Evolutionary conservation across 64 coral and sea anemone genomes (phyloP), one percentile per base, ranked within the genome.

Genomic region (Platygyra sinensis): DNA sequence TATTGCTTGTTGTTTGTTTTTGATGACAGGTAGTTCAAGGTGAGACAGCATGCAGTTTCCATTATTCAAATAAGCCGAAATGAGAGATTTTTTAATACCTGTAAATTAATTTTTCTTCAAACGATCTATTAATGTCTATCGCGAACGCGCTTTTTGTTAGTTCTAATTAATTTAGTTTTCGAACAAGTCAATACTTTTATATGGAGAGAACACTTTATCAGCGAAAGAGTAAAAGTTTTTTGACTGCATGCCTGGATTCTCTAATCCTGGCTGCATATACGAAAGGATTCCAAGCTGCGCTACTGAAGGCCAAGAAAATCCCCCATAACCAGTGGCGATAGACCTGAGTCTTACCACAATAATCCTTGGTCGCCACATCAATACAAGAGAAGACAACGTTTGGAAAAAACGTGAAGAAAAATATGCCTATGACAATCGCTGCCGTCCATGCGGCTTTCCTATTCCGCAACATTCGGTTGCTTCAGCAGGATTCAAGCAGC

Each of bases 321-420:
- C 57, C 86, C 92, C 92, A 94, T 20, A 94, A 83, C 92, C 92
- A 94, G 49, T 89, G 30, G 62, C 79, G 80, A 60, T 94, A 94
- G 12, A 94, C 24, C 9, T 32, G 51, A 28, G 27, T 80, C 42
- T 89, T 88, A 8, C 76, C 28, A 52, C 92, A 94, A 12, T 4
- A 16, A 60, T 82, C 69, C 52, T 64, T 76, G 10, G 87, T 76
- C 9, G 67, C 22, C 20, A 89, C 22, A 19, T 94, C 86, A n/a
- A 94, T 72, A 27, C 55, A 55, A 15, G 92, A 85, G 17, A 94
- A 82, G 0, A 94, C 92, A 10, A 75, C 50, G 69, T 94, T 94
- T 42, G 92, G 92, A 46, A 83, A 80, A 54, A 89, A 88, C 25
- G 88, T 75, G 14, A 89, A 15, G 38, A 89, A 50, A 55, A 94